phyloP scores from a whole-genome alignment of 2,888 invertebrate genomes.

The Cephonodes hylas region DNA sequence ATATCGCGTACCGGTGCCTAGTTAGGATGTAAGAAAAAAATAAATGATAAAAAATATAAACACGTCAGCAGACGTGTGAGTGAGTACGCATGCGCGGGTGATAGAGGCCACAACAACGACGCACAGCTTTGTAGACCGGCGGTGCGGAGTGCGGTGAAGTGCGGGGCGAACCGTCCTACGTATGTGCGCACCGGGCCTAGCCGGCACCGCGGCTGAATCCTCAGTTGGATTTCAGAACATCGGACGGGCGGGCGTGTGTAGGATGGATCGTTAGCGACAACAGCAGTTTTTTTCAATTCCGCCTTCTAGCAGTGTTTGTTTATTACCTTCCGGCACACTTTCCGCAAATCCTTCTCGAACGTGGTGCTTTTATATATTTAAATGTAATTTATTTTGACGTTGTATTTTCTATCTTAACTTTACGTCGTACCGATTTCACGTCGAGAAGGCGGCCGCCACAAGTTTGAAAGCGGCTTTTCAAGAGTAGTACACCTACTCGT shows the following conservation, averaged over 20 bases:
- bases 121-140: slow-evolving; percentile 44
- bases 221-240: slow-evolving; percentile 81
- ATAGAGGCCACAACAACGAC: slow-evolving; percentile 63
- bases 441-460: slow-evolving; percentile 77
- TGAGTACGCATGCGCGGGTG: slow-evolving; percentile 67
- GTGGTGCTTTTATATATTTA: slow-evolving; percentile 60
- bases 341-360: slow-evolving; percentile 75
- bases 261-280: slow-evolving; percentile 80
- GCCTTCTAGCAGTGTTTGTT: slow-evolving; percentile 80
- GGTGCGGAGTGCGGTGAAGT: slow-evolving; percentile 37
- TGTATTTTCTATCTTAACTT: slow-evolving; percentile 58
- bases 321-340: slow-evolving; percentile 74
- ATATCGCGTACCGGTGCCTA: slow-evolving; percentile 20
- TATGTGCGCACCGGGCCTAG: slow-evolving; percentile 48
- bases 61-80: slow-evolving; percentile 74
- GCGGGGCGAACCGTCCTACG: slow-evolving; percentile 27
- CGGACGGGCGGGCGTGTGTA: slow-evolving; percentile 80
- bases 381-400: slow-evolving; percentile 59
- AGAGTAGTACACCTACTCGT: slow-evolving; percentile 76
- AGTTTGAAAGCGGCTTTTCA: slow-evolving; percentile 80
- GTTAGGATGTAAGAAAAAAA: slow-evolving; percentile 51
- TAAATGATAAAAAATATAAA: slow-evolving; percentile 73
- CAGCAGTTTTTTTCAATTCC: slow-evolving; percentile 83
- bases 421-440: slow-evolving; percentile 77
- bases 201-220: slow-evolving; percentile 51